phyloP scores from a whole-genome alignment of 2,888 invertebrate species.

The Napeogenes inachia region DNA sequence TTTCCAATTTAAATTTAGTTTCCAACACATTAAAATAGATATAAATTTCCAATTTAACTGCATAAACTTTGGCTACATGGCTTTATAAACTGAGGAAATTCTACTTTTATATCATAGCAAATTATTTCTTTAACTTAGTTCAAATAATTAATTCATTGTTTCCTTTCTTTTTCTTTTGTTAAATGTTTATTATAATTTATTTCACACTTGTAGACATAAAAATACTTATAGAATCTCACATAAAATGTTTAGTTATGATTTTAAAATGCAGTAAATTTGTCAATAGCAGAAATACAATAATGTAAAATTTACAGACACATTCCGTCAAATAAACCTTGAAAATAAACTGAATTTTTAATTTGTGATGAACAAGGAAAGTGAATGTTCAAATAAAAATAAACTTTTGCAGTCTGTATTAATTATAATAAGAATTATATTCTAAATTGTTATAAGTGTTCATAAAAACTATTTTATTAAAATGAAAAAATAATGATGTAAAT shows the following conservation, averaged over 20 bases:
- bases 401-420: constrained; percentile 49
- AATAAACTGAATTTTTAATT: not conserved
- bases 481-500: constrained; percentile 39
- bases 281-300: too few species aligned
- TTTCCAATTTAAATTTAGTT: not conserved
- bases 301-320: not conserved
- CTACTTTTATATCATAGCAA: not conserved
- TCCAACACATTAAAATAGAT: too few species aligned
- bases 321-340: not conserved
- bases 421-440: constrained; percentile 58
- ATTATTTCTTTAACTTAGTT: not conserved
- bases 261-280: too few species aligned
- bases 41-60: too few species aligned
- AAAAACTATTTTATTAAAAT: constrained; percentile 63
- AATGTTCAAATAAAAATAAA: constrained; percentile 1
- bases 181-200: constrained; percentile 8
- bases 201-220: not conserved
- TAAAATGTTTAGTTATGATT: not conserved
- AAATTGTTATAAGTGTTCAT: constrained; percentile 75
- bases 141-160: not conserved
- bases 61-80: too few species aligned
- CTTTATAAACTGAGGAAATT: not conserved
- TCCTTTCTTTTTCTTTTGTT: constrained; percentile 5
- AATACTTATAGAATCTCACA: constrained; percentile 1
- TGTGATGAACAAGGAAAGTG: too few species aligned